phyloP scores from a whole-genome alignment of 2,797 vertebrate genomes.

The Poeciliopsis gracilis region DNA sequence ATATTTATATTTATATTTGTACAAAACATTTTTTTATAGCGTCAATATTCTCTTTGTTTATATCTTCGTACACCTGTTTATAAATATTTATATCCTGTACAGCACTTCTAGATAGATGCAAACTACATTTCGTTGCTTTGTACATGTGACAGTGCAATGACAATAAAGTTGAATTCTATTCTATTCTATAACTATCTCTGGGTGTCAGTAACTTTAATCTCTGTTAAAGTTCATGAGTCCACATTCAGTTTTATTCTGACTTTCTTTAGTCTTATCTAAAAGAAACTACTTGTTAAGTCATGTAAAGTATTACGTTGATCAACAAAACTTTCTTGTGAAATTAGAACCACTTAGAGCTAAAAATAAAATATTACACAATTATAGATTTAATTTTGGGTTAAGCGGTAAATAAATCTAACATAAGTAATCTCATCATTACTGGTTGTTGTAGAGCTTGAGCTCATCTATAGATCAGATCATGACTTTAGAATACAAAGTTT shows the following conservation, averaged over 20 bases:
- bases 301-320: not conserved
- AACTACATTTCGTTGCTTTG: no score
- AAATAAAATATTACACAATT: not conserved
- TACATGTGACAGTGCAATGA: no score
- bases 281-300: not conserved
- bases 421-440: not conserved
- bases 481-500: not conserved
- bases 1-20: no score
- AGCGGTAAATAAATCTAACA: not conserved
- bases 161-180: no score
- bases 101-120: no score
- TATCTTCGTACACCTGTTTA: no score
- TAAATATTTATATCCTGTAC: no score
- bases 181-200: not conserved
- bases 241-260: not conserved
- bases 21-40: no score
- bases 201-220: not conserved
- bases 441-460: not conserved
- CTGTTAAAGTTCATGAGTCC: not conserved
- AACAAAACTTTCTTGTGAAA: not conserved
- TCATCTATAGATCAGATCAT: not conserved
- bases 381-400: not conserved
- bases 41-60: no score
- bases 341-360: not conserved
- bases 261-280: not conserved